Evolutionary conservation across 1,140 invertebrate species (phyloP), one percentile per base, ranked within the genome.

Genomic region (Neodiprion pinetum): DNA sequence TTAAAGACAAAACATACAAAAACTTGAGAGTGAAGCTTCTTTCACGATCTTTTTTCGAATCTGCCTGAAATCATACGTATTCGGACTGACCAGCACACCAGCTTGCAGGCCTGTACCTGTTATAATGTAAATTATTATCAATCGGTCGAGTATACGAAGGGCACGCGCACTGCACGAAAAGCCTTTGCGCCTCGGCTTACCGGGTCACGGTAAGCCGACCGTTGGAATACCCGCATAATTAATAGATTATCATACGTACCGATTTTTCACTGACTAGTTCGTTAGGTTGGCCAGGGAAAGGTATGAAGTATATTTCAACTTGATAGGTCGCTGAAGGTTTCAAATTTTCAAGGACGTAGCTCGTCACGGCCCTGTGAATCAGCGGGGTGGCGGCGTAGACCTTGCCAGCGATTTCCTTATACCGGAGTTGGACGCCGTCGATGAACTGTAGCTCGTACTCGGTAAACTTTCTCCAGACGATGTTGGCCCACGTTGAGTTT

Each of bases 381-480:
- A 96, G 82, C 7, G 94, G 93, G 1, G 94, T 94, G 0, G 92
- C 92, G n/a, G 91, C 90, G 79, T 94, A 94, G 72, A 94, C 91
- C 85, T 93, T 93, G 61, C 92, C 91, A 68, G 93, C 91, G 1
- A 92, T 86, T 79, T 93, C 92, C 82, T 93, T 94, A 81, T 94
- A 96, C 72, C 92, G 87, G 12, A 95, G 79, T 76, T 93, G 93
- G 17, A 94, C 90, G 1, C 93, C 94, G 78, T 95, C 93, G 76
- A 94, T 92, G 77, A 93, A 92, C 72, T 94, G 92, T 75, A 96
- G 84, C 84, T 97, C 96, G 21, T 94, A 92, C 70, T 94, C 93
- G 1, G 90, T 90, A 77, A 97, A 95, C 81, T 94, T 94, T 77
- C 94, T 92, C 96, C 96, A 98, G 49, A 90, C 91, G 0, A 97